Percentiles rank a stretch among this genome's conserved stretches.
Conservation (phyloP, 2,113 vertebrate genomes). For the Dissostichus mawsoni region DNA sequence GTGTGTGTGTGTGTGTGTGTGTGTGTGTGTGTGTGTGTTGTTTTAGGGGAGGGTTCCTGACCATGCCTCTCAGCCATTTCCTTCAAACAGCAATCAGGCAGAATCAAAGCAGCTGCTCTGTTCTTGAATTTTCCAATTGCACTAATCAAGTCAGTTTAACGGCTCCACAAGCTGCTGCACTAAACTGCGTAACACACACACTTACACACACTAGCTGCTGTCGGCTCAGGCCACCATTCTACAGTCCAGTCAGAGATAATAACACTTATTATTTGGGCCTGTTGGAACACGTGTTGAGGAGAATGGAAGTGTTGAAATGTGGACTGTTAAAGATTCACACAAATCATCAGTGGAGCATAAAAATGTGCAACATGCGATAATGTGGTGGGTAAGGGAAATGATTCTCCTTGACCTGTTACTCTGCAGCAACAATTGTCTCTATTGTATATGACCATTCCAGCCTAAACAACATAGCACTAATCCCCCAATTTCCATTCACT, state of each 20-base stretch:
- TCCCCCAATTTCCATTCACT: slow-evolving; percentile 77
- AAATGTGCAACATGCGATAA: slow-evolving; percentile 42
- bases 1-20: slow-evolving; percentile 38
- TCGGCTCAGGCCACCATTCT: slow-evolving; percentile 52
- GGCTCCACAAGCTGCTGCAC: slow-evolving; percentile 49
- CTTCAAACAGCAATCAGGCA: slow-evolving; percentile 82
- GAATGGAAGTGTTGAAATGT: slow-evolving; percentile 43
- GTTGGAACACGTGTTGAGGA: slow-evolving; percentile 62
- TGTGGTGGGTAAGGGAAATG: slow-evolving; percentile 35
- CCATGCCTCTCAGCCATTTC: slow-evolving; percentile 80
- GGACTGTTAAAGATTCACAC: slow-evolving; percentile 24
- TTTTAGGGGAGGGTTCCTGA: slow-evolving; percentile 72
- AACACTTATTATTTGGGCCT: slow-evolving; percentile 79
- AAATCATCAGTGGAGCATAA: slow-evolving; percentile 33
- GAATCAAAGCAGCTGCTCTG: slow-evolving; percentile 84
- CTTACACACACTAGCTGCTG: slow-evolving; percentile 3
- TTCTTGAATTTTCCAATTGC: slow-evolving; percentile 79
- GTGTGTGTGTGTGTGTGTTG: slow-evolving; percentile 23
- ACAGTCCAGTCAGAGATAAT: slow-evolving; percentile 79
- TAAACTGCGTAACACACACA: slow-evolving; percentile 27
- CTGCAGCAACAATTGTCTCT: slow-evolving; percentile 72
- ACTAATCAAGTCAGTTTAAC: slow-evolving; percentile 85
- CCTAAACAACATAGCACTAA: slow-evolving; percentile 79
- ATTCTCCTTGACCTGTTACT: slow-evolving; percentile 63
- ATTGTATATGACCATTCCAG: slow-evolving; percentile 76